Evolutionary conservation across 2,888 invertebrate genomes (phyloP), one percentile per base, ranked within the genome.

Genomic region (Pogonocherus hispidulus): DNA sequence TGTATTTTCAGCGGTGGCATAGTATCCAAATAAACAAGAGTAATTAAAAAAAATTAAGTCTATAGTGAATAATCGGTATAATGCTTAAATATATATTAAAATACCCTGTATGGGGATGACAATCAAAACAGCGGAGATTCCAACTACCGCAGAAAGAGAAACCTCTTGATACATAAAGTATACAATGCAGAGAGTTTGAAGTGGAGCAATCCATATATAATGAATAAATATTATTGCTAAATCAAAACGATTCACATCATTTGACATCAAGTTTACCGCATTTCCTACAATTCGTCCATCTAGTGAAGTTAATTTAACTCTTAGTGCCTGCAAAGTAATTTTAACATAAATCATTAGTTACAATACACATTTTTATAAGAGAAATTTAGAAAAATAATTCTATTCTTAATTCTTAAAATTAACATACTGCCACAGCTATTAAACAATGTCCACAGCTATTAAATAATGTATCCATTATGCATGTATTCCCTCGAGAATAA

Each of bases 211-310:
- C 91, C 93, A 92, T 6, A 93, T 82, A 81, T 92, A 93, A 81
- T 93, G 93, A 0, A 92, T 78, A 78, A 92, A 92, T 70, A 92
- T 86, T 19, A 90, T 87, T 6, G 90, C 89, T 76, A 91, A 85
- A 81, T 94, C 93, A 80, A 93, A 92, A 77, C 93, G 87, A 75
- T 89, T 91, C 9, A 93, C 93, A 82, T 94, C 94, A 78, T 93
- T 93, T 6, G 93, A 91, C 80, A 94, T 84, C n/a, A 93, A 85
- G 83, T 93, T 93, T 5, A 93, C 90, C 52, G 87, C 87, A 77
- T 88, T 88, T 1, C 89, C 89, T 14, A 87, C 83, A 1, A 92
- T 91, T 1, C 91, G 90, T 76, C 91, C 90, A 0, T 91, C 91
- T 19, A 95, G 79, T 0, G 94, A 90, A 2, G 89, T 89, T 82